A percentile compares a stretch with the other conserved stretches of the same genome.
Conservation (phyloP, 2,888 invertebrate species). For the Dendrolimus pini region DNA sequence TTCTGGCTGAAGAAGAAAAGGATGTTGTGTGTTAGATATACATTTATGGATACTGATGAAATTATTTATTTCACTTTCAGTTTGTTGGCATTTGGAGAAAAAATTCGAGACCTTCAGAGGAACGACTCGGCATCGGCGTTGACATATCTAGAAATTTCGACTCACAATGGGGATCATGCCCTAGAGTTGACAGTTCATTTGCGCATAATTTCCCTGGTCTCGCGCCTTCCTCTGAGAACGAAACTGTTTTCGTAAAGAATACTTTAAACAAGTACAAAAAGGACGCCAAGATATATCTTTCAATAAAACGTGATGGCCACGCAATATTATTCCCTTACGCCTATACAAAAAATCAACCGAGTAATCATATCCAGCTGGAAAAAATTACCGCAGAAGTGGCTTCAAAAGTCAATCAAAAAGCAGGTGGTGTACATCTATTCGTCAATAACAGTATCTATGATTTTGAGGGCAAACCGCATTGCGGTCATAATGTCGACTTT, state of each 20-base stretch:
- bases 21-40: too few relatives aligned
- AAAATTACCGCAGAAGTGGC: conserved; percentile 39
- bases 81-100: conserved; percentile 44
- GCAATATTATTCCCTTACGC: conserved; percentile 81
- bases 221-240: conserved; percentile 78
- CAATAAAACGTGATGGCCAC: conserved; percentile 83
- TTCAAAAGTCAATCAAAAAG: conserved; percentile 45
- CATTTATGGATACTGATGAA: too few relatives aligned
- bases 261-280: conserved; percentile 66
- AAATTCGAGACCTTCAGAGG: conserved; percentile 32
- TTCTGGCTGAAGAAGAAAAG: too few relatives aligned
- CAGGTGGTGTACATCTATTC: conserved; percentile 40
- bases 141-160: conserved; percentile 60
- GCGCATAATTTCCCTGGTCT: conserved; percentile 73
- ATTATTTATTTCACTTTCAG: conserved; percentile 10
- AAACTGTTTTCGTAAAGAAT: conserved; percentile 76
- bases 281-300: conserved; percentile 79
- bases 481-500: conserved; percentile 62
- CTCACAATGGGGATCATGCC: conserved; percentile 40
- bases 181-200: conserved; percentile 25
- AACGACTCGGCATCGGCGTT: conserved; percentile 37
- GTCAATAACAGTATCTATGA: conserved; percentile 40
- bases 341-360: conserved; percentile 33
- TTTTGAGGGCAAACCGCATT: conserved; percentile 36
- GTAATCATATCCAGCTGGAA: conserved; percentile 14